Evolutionary conservation across 2,113 vertebrate genomes (phyloP), one percentile per base, ranked within the genome.

Genomic region (Chiloscyllium plagiosum): DNA sequence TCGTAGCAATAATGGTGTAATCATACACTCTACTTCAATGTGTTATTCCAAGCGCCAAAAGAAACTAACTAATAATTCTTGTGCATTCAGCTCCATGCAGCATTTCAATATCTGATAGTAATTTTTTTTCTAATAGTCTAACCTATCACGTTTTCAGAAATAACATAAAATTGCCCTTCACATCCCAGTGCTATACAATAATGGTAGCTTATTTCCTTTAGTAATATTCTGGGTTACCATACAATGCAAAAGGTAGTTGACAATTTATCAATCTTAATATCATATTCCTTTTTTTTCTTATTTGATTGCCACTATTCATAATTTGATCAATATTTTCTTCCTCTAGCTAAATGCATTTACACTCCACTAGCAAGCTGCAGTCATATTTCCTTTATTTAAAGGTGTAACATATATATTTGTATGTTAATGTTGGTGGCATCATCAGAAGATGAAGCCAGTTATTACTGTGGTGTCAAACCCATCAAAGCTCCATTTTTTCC

Each of bases 241-340:
- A 50, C 47, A 52, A 87, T 89, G 52, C 52, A 50, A 90, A 90
- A 89, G 13, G 17, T 90, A 90, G 87, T 90, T n/a, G 87, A 90
- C 52, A 61, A 90, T 89, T 47, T 89, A 89, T 89, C 24, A 50
- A 89, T 56, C 13, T 90, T 65, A 90, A 61, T 90, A 90, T 13
- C 26, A 33, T 61, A n/a, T 61, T 65, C 4, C 22, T 33, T 65
- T 90, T 90, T 26, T 65, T 90, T 90, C 17, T 90, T 90, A 61
- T 61, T 17, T 90, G 52, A 90, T 90, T 90, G 29, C 52, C 26
- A 61, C 29, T 61, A 29, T 61, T 89, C 86, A 89, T 13, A 42
- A n/a, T 26, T 89, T 61, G 50, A 52, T 8, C 0, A 80, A 37
- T 47, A 47, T 37, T 37, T 89, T 89, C 61, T 61, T 52, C 29